These are phyloP conservation scores for Argentina silus DNA, from an alignment of 2,797 vertebrate genomes.

Conservation along the genomic window DNA sequence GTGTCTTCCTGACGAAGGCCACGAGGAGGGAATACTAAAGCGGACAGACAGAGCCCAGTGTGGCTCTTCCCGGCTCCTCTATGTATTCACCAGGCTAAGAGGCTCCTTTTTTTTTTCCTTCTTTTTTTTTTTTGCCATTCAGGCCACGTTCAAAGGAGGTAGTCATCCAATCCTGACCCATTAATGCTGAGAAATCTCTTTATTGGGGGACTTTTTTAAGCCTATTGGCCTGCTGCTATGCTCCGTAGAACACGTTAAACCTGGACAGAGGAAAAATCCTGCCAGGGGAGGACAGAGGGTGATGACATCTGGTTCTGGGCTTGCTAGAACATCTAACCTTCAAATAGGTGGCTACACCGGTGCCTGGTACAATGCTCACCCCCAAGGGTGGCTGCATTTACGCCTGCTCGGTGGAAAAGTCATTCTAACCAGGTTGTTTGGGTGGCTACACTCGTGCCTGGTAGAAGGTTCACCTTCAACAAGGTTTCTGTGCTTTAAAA, in stretches of 20 bases:
- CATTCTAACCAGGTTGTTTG: background rate
- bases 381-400: constrained; percentile 50
- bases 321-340: constrained; percentile 66
- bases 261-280: constrained; percentile 70
- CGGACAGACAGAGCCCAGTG: constrained; percentile 70
- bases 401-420: constrained; percentile 21
- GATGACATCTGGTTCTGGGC: constrained; percentile 61
- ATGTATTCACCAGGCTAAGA: constrained; percentile 76
- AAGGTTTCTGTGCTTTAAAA: background rate
- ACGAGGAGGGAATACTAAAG: constrained; percentile 77
- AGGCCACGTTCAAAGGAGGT: constrained; percentile 77
- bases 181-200: constrained; percentile 78
- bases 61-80: constrained; percentile 71
- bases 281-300: constrained; percentile 52
- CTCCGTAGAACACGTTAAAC: constrained; percentile 70
- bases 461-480: constrained; percentile 39
- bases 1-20: constrained; percentile 70
- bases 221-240: constrained; percentile 72
- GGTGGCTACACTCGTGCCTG: background rate
- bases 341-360: constrained; percentile 45
- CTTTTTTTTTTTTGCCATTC: constrained; percentile 67
- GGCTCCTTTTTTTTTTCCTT: constrained; percentile 43
- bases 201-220: constrained; percentile 75
- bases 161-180: constrained; percentile 78
- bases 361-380: constrained; percentile 47